Conservation (phyloP, 35 echinoderm and acorn worm genomes). For the Hemicentrotus pulcherrimus region DNA sequence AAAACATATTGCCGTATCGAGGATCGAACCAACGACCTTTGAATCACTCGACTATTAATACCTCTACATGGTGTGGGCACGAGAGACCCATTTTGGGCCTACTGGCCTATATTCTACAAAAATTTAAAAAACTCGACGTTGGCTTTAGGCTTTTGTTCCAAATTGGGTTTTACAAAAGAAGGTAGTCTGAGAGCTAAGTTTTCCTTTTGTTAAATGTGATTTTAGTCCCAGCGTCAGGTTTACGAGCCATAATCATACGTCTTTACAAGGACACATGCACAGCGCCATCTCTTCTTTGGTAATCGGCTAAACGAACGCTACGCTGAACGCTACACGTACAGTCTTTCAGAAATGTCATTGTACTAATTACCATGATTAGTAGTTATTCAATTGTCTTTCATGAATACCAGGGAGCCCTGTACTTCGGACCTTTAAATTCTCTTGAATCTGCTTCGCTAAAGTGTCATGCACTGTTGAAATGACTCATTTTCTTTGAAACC, state of each 20-base stretch:
- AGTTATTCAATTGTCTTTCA: not conserved
- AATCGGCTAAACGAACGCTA: not conserved
- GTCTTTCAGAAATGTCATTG: not conserved
- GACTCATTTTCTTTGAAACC: not conserved
- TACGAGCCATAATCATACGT: not conserved
- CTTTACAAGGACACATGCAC: not conserved
- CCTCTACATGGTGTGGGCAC: no score
- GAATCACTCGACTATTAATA: no score
- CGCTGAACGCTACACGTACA: not conserved
- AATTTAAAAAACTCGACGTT: no score
- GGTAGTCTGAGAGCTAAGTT: no score
- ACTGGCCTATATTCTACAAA: no score
- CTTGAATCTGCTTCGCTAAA: not conserved
- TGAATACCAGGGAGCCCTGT: not conserved
- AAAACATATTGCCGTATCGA: no score
- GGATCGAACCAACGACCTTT: no score
- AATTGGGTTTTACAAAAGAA: no score
- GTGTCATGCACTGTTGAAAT: conserved; percentile 10
- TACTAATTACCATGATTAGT: not conserved
- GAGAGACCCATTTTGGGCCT: no score
- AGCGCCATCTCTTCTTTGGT: not conserved
- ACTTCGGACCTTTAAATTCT: not conserved
- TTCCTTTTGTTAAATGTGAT: no score
- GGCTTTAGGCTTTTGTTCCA: no score
- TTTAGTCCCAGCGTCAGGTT: no score